A percentile compares a stretch with the other conserved stretches of the same genome.
Evolutionary conservation across 2,113 vertebrate species (phyloP).

Genomic region (Rostratula benghalensis): DNA sequence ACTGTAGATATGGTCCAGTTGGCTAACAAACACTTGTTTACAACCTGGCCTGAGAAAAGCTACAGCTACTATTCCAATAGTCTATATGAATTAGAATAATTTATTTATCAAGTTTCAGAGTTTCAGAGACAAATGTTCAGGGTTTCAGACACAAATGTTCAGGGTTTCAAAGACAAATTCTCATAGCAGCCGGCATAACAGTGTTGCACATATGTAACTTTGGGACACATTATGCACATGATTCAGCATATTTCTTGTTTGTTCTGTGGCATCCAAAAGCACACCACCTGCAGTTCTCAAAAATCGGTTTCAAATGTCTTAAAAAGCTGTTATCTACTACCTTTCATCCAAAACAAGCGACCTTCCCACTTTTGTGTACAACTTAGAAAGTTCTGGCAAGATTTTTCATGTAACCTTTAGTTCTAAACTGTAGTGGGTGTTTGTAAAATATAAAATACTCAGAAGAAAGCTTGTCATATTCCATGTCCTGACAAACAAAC

Average conservation of each 20-base stretch:
- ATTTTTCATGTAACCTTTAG: background rate
- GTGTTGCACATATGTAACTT: background rate
- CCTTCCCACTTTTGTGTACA: background rate
- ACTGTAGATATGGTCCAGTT: background rate
- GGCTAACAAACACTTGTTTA: background rate
- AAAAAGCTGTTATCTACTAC: background rate
- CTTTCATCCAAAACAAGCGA: background rate
- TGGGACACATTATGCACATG: background rate
- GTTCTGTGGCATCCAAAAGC: constrained; percentile 30
- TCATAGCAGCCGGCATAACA: background rate
- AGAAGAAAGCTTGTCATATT: background rate
- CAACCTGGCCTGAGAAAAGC: background rate
- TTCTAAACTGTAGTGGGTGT: background rate
- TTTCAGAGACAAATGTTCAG: constrained; percentile 32
- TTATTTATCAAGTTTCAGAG: constrained; percentile 62
- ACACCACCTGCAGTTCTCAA: constrained; percentile 8
- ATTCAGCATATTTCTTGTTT: constrained; percentile 7
- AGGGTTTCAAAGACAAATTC: background rate
- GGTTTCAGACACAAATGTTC: background rate
- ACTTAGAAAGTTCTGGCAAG: background rate
- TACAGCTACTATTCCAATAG: background rate
- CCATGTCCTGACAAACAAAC: background rate
- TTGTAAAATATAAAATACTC: background rate
- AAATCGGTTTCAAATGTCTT: background rate
- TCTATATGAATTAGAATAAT: constrained; percentile 57